A percentile compares a stretch with the other conserved stretches of the same genome.
Evolutionary conservation across 2,113 vertebrate species (phyloP).

Genomic region (Scartelaos histophorus): DNA sequence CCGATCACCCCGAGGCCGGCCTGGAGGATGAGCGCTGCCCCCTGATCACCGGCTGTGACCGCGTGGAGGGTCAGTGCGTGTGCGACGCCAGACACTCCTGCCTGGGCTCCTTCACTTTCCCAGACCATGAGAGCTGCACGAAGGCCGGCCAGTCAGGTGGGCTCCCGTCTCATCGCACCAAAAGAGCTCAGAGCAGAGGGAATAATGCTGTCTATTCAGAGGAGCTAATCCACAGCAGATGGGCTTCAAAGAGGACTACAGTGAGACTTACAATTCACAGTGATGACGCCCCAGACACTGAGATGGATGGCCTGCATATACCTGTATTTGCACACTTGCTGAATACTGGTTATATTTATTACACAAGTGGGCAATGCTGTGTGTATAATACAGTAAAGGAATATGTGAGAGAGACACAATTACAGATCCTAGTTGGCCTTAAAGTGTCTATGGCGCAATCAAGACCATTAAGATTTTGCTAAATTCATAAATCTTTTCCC

Average conservation of each 20-base stretch:
- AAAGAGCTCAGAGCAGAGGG: constrained; percentile 11
- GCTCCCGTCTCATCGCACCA: constrained; percentile 11
- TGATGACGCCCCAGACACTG: constrained; percentile 59
- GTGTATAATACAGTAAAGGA: background rate
- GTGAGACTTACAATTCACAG: constrained; percentile 57
- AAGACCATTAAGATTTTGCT: too few species aligned
- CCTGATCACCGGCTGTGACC: constrained; percentile 74
- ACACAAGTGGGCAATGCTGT: background rate
- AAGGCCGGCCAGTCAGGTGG: constrained; percentile 71
- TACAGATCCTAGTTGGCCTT: background rate
- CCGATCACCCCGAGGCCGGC: constrained; percentile 63
- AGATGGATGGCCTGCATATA: background rate
- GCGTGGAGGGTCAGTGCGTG: constrained; percentile 67
- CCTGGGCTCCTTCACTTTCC: constrained; percentile 67
- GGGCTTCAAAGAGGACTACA: constrained; percentile 60
- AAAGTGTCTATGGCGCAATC: too few species aligned
- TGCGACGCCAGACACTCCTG: constrained; percentile 76
- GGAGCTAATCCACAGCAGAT: constrained; percentile 69
- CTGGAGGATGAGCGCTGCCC: constrained; percentile 75
- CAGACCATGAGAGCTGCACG: constrained; percentile 72
- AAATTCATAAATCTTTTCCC: too few species aligned
- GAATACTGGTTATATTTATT: background rate
- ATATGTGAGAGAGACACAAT: background rate
- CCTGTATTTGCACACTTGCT: background rate
- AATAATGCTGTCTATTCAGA: constrained; percentile 52